These are phyloP conservation scores for Pedetes capensis DNA, from an alignment of 2,113 vertebrate species.

Conservation along the genomic window DNA sequence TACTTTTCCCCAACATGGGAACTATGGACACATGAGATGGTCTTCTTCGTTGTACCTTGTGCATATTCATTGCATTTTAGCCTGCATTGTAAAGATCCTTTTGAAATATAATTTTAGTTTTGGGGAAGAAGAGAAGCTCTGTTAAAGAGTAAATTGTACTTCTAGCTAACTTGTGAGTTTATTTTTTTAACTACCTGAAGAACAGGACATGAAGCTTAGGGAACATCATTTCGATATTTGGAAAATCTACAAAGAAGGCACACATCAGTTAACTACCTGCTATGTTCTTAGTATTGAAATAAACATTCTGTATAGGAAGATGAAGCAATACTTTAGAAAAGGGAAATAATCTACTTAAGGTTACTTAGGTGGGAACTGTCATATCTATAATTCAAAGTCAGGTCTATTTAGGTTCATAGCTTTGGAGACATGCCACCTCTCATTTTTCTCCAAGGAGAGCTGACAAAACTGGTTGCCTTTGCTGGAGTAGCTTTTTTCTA, in stretches of 20 bases:
- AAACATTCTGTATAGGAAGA: not conserved
- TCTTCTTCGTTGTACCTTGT: not conserved
- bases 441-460: not conserved
- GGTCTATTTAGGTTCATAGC: not conserved
- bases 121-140: not conserved
- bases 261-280: not conserved
- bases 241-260: not conserved
- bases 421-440: not conserved
- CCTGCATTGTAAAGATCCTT: not conserved
- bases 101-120: conserved; percentile 34
- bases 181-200: conserved; percentile 10
- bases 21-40: not conserved
- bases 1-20: not conserved
- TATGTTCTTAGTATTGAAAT: not conserved
- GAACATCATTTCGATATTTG: not conserved
- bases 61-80: not conserved
- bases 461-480: not conserved
- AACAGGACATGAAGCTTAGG: not conserved
- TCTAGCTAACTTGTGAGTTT: not conserved
- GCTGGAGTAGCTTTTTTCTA: not conserved
- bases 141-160: not conserved
- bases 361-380: not conserved
- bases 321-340: not conserved
- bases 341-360: not conserved
- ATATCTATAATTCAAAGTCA: not conserved